phyloP scores from a whole-genome alignment of 2,113 vertebrate species.

The Catharus fuscescens region DNA sequence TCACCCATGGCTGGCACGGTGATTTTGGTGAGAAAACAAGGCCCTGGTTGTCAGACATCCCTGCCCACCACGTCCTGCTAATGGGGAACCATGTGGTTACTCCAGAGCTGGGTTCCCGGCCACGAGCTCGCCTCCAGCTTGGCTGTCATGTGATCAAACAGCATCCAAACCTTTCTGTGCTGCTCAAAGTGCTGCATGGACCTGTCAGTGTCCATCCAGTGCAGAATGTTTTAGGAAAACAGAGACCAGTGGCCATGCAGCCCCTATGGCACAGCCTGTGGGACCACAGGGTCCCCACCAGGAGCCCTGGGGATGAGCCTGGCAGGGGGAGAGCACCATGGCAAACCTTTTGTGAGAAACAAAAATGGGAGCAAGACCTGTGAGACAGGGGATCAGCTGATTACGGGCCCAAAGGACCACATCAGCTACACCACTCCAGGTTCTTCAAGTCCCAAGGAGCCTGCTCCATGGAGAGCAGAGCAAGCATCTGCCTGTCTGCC shows the following conservation, averaged over 20 bases:
- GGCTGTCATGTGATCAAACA: fast-evolving
- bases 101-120: neutral
- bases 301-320: neutral
- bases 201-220: neutral
- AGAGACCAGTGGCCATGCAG: neutral
- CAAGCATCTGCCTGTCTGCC: neutral
- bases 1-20: neutral
- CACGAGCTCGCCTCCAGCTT: neutral
- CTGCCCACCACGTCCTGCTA: neutral
- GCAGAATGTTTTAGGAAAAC: neutral
- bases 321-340: neutral
- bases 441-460: neutral
- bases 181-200: neutral
- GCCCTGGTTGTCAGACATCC: fast-evolving
- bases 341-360: neutral
- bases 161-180: neutral
- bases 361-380: neutral
- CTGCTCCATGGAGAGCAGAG: neutral
- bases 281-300: neutral
- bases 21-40: fast-evolving
- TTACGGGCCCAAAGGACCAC: neutral
- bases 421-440: neutral
- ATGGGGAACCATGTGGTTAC: fast-evolving
- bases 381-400: neutral
- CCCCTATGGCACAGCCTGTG: neutral